Percentiles rank a stretch among this genome's conserved stretches.
Evolutionary conservation across 2,888 invertebrate species (phyloP).

Genomic region (Apotomis turbidana): DNA sequence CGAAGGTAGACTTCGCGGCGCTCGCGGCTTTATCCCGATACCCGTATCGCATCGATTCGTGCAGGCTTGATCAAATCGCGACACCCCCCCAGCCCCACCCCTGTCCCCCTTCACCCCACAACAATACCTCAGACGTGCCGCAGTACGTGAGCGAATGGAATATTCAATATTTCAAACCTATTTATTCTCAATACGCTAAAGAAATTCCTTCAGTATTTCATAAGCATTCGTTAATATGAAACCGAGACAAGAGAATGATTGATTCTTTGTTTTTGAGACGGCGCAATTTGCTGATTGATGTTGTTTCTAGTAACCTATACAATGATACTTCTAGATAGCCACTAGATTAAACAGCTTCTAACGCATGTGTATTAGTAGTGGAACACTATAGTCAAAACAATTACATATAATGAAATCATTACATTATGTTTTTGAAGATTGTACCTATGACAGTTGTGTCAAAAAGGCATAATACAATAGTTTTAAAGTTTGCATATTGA

Average conservation of each 20-base stretch:
- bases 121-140: conserved; percentile 62
- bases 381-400: too few species aligned
- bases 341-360: too few species aligned
- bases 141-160: conserved; percentile 54
- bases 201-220: conserved; percentile 39
- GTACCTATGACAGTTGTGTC: too few species aligned
- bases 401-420: too few species aligned
- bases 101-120: conserved; percentile 55
- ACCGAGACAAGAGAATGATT: conserved; percentile 14
- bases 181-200: conserved; percentile 33
- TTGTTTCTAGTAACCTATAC: not conserved
- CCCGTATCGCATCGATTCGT: conserved; percentile 81
- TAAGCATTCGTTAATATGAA: conserved; percentile 27
- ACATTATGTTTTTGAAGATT: too few species aligned
- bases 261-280: conserved; percentile 15
- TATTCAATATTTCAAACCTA: conserved; percentile 47
- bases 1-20: conserved; percentile 48
- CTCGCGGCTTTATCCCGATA: conserved; percentile 79
- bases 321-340: too few species aligned
- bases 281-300: conserved; percentile 8
- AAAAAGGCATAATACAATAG: too few species aligned
- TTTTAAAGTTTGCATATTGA: too few species aligned
- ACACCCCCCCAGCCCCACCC: conserved; percentile 53
- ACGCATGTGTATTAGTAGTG: too few species aligned
- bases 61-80: conserved; percentile 78